Base-by-base conservation (phyloP, 2,888 invertebrate species). In the Drosophila villosipedis region DNA sequence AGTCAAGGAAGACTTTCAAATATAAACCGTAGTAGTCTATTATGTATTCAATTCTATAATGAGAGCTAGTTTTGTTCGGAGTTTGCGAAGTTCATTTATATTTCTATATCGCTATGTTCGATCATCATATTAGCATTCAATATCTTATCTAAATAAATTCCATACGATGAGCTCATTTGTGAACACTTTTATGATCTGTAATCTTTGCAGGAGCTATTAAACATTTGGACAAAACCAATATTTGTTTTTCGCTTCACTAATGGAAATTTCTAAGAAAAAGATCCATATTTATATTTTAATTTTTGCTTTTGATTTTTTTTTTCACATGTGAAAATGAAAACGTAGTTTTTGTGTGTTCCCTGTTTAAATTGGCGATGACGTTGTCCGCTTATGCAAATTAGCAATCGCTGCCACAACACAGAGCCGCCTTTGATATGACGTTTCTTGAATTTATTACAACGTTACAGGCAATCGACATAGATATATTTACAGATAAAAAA, bases 301-400 rank as follows among this genome's bases (percentile, higher is more conserved):
- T 37, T 63, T 35, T 49, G 30, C 35, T 22, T 60, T 14, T 47
- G 41, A 5, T 37, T 63, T 60, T 74, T 12, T 28, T 60, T 60
- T 41, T 49, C 57, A 53, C 65, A 53, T 52, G 68, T 53, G 43
- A 58, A 55, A 67, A 30, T 43, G 28, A 30, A 77, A 77, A 62
- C 58, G 41, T 65, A 33, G 54, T 58, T 81, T 60, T 35, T n/a
- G 50, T 55, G 43, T 52, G 22, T 28, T 65, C 31, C 52, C 50
- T 55, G 75, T 63, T 78, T 53, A 68, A 89, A 86, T 57, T 58
- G 72, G 64, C 84, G 84, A 91, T 85, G 84, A 85, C 84, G 91
- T 73, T 76, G 67, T 22, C 43, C 57, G 58, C 62, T 65, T 91
- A 89, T 85, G 91, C 70, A 85, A 91, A 85, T 91, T 68, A 57